phyloP scores from a whole-genome alignment of 2,888 invertebrate genomes.

The Formica aserva region DNA sequence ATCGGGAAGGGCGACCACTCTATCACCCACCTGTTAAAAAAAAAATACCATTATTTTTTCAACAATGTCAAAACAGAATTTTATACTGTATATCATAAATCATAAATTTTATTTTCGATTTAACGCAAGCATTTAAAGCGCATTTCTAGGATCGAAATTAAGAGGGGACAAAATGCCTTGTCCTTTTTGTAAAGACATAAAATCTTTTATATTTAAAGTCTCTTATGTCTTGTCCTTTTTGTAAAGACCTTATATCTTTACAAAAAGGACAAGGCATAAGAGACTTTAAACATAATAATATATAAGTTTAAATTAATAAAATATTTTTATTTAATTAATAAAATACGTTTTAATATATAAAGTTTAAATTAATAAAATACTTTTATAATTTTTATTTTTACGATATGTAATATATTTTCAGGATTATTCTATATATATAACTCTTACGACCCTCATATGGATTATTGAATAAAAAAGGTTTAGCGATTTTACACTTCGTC shows the following conservation, averaged over 20 bases:
- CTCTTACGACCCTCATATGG: background rate
- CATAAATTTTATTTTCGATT: background rate
- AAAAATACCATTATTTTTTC: conserved; percentile 15
- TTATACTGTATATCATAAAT: background rate
- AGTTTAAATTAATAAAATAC: background rate
- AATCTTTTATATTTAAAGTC: background rate
- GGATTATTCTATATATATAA: background rate
- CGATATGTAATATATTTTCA: background rate
- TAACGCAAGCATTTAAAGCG: background rate
- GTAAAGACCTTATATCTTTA: too few relatives aligned
- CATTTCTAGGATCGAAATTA: background rate
- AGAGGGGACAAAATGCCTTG: background rate
- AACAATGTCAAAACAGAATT: background rate
- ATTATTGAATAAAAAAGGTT: background rate
- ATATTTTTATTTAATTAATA: too few relatives aligned
- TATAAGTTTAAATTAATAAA: too few relatives aligned
- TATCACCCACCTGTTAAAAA: conserved; percentile 90
- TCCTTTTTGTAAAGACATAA: background rate
- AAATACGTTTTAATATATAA: background rate
- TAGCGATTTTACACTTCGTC: background rate
- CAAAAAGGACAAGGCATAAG: too few relatives aligned
- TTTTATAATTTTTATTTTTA: background rate
- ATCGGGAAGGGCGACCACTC: conserved; percentile 94
- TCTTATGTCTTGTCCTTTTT: too few relatives aligned
- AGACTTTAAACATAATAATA: too few relatives aligned